Conservation (phyloP, 2,113 vertebrate species). For the Zapornia atra region DNA sequence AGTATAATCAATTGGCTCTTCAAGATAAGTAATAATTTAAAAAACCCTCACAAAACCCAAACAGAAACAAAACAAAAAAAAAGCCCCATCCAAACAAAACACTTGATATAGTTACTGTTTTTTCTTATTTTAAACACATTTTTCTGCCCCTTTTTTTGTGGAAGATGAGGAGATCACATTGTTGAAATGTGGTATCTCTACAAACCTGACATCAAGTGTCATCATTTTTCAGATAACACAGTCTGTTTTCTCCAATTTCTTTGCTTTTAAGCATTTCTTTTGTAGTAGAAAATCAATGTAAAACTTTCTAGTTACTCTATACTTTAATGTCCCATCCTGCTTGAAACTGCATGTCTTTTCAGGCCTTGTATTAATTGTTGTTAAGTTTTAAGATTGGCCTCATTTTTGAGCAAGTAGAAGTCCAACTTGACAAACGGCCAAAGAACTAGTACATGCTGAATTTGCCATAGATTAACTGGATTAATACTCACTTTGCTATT, state of each 20-base stretch:
- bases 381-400: neutral
- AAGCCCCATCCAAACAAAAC: neutral
- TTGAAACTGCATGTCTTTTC: neutral
- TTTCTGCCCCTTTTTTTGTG: neutral
- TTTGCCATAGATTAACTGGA: neutral
- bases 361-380: neutral
- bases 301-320: neutral
- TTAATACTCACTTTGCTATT: neutral
- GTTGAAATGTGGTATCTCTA: neutral
- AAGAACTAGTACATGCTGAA: neutral
- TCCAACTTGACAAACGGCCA: neutral
- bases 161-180: neutral
- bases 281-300: neutral
- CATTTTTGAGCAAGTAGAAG: neutral
- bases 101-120: neutral
- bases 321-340: neutral
- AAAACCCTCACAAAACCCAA: no score
- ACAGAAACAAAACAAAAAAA: no score
- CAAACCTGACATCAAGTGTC: neutral
- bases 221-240: neutral
- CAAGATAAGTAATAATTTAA: neutral
- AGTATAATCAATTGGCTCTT: neutral
- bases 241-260: neutral
- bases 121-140: neutral
- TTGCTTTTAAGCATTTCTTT: neutral